phyloP scores from a whole-genome alignment of 2,113 vertebrate species.

The Poicephalus gulielmi region DNA sequence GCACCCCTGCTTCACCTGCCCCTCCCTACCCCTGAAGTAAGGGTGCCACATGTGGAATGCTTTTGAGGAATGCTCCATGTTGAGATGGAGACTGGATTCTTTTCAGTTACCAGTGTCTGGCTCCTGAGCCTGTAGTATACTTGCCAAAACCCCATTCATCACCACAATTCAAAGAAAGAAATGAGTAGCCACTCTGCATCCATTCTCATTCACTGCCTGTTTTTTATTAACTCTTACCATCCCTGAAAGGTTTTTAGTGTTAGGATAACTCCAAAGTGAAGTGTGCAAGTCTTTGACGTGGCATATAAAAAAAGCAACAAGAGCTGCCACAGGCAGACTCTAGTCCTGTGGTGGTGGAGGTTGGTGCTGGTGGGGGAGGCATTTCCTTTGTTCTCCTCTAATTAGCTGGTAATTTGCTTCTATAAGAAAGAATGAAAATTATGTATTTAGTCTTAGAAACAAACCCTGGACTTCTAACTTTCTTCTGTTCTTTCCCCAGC shows the following conservation, averaged over 20 bases:
- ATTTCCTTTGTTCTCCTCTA: not conserved
- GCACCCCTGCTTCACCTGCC: not conserved
- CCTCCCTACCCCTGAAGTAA: not conserved
- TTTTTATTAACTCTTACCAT: not conserved
- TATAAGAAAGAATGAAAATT: slow-evolving; percentile 35
- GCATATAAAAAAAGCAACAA: not conserved
- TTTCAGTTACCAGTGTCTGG: not conserved
- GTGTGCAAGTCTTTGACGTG: not conserved
- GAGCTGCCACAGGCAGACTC: not conserved
- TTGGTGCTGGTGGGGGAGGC: not conserved
- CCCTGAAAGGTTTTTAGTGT: not conserved
- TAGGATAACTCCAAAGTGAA: not conserved
- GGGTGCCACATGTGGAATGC: not conserved
- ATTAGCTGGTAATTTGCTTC: slow-evolving; percentile 2
- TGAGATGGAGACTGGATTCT: not conserved
- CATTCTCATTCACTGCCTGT: not conserved
- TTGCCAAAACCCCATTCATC: slow-evolving; percentile 3
- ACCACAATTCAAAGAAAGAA: not conserved
- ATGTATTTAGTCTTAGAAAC: not conserved
- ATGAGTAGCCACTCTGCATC: not conserved
- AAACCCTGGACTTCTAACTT: not conserved
- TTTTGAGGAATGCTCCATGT: not conserved
- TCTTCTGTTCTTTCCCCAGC: not conserved
- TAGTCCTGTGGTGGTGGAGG: not conserved
- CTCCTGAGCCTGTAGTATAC: not conserved